Conservation (phyloP, 2,888 invertebrate species). For the Drosophila acutilabella region DNA sequence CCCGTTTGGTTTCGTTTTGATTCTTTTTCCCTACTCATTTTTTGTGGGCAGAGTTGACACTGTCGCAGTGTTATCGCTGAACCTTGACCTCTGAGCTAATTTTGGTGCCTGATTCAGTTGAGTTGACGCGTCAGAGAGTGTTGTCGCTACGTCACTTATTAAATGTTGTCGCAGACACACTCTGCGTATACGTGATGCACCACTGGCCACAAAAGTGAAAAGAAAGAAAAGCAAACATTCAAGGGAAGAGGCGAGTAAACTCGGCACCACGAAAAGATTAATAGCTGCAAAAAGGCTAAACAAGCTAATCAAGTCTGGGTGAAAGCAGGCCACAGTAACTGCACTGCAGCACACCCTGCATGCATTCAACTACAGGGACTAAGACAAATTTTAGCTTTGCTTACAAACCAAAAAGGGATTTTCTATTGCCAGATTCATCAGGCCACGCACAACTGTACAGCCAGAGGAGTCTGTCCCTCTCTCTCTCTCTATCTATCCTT, state of each 20-base stretch:
- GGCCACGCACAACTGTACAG: conserved; percentile 30
- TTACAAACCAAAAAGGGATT: not conserved
- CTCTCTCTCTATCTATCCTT: not conserved
- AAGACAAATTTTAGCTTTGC: not conserved
- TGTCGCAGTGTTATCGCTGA: conserved; percentile 48
- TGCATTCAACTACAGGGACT: not conserved
- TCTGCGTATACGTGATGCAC: conserved; percentile 1
- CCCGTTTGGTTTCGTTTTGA: not conserved
- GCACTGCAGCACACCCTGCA: too few species aligned
- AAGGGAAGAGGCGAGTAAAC: too few species aligned
- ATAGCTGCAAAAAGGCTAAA: too few species aligned
- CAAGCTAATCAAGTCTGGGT: too few species aligned
- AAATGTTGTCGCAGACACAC: not conserved
- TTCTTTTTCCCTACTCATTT: not conserved
- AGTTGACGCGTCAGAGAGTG: not conserved
- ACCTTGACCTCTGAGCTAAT: conserved; percentile 30
- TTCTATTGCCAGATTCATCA: not conserved
- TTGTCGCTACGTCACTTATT: conserved; percentile 1
- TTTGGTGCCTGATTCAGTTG: conserved; percentile 9
- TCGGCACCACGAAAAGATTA: too few species aligned
- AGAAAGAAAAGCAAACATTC: not conserved
- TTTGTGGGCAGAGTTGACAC: conserved; percentile 1
- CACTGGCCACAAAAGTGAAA: not conserved
- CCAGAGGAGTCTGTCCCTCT: not conserved
- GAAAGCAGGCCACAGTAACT: too few species aligned